Conservation (phyloP, 2,888 invertebrate species). For the Melipona beecheii region DNA sequence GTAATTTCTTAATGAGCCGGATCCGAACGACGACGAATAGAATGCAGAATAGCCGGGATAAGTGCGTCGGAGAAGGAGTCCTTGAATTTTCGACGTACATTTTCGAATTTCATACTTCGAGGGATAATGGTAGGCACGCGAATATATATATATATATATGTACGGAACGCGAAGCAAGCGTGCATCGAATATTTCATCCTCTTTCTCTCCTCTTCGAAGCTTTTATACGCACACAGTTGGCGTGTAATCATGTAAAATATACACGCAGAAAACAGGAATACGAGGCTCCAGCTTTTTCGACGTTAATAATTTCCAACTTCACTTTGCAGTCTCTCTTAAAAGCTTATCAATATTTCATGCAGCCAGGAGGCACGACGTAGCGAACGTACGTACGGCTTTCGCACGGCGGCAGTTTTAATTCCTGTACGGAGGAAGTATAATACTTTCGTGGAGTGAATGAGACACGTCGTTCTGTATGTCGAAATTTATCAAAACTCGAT, state of each 20-base stretch:
- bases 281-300: not conserved
- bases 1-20: constrained; percentile 62
- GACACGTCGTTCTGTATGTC: not conserved
- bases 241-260: not conserved
- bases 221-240: too few relatives aligned
- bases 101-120: not conserved
- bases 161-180: not conserved
- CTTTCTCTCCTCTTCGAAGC: not conserved
- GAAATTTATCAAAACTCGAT: not conserved
- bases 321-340: not conserved
- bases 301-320: not conserved
- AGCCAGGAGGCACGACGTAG: not conserved
- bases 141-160: too few relatives aligned
- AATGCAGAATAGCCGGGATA: constrained; percentile 7
- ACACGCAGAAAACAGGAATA: not conserved
- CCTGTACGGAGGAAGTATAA: too few relatives aligned
- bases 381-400: not conserved
- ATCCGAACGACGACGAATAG: constrained; percentile 6
- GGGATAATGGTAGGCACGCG: not conserved
- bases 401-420: too few relatives aligned
- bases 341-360: not conserved
- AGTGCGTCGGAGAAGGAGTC: not conserved
- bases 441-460: too few relatives aligned
- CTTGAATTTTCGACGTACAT: not conserved
- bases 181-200: not conserved